These are phyloP conservation scores for Apogon hyalosoma DNA, from an alignment of 2,797 vertebrate species.

Conservation along the genomic window DNA sequence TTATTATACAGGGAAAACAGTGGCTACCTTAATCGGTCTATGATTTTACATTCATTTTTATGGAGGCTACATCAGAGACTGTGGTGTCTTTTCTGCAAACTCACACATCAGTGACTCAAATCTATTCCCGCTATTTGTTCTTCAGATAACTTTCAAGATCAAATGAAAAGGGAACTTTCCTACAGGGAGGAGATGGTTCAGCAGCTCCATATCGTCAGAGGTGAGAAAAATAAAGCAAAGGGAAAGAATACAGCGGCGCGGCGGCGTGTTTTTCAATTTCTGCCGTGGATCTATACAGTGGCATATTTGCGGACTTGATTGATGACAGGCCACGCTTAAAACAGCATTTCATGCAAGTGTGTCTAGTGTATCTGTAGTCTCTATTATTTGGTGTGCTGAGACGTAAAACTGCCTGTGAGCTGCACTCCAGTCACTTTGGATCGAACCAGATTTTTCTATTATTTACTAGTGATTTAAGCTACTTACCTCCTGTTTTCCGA, in stretches of 20 bases:
- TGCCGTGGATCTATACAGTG: neutral
- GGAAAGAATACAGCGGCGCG: conserved; percentile 7
- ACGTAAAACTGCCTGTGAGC: neutral
- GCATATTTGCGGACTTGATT: conserved; percentile 22
- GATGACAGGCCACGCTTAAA: conserved; percentile 15
- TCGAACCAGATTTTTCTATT: neutral
- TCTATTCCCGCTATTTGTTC: conserved; percentile 43
- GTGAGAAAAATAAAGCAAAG: conserved; percentile 82
- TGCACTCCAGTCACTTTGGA: neutral
- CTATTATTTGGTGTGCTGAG: neutral
- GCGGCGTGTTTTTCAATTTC: conserved; percentile 1
- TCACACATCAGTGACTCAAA: conserved; percentile 3
- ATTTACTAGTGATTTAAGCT: neutral
- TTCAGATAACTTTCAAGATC: conserved; percentile 98
- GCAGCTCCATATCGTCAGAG: conserved; percentile 97
- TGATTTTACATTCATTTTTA: neutral
- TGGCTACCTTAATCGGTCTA: neutral
- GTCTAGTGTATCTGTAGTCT: neutral
- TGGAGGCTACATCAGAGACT: neutral
- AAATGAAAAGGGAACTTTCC: conserved; percentile 98
- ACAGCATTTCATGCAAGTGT: neutral
- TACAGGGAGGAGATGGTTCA: conserved; percentile 99
- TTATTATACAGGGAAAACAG: neutral
- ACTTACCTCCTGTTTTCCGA: neutral
- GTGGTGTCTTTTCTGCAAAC: neutral